These are phyloP conservation scores for Eilema griseolum DNA, from an alignment of 2,888 invertebrate species.

Conservation along the genomic window DNA sequence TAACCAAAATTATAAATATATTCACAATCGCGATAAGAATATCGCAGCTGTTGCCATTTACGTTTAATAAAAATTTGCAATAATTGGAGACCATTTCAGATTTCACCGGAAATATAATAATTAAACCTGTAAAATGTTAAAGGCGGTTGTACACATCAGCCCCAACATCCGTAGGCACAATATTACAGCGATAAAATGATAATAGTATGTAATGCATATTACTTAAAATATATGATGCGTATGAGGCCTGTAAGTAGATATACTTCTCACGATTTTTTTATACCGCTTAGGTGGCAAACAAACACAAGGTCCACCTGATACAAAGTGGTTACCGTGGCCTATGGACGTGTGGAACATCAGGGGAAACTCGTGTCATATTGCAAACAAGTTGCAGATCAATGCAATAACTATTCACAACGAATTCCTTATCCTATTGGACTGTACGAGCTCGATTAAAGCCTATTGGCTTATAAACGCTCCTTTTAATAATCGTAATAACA, in stretches of 20 bases:
- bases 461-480: background rate
- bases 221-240: no score
- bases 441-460: background rate
- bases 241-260: no score
- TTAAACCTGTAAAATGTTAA: background rate
- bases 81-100: background rate
- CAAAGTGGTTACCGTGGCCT: no score
- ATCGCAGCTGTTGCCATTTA: background rate
- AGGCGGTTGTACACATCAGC: no score
- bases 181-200: no score
- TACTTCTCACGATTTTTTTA: no score
- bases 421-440: background rate
- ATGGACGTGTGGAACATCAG: no score
- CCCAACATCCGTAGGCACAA: no score
- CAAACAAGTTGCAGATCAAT: background rate
- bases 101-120: background rate
- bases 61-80: background rate
- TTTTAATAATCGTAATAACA: background rate
- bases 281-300: no score
- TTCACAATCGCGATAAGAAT: background rate
- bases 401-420: conserved; percentile 2
- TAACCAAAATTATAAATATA: background rate
- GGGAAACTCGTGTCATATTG: background rate
- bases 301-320: no score
- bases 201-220: no score